These are phyloP conservation scores for Clanis bilineata DNA, from an alignment of 2,888 invertebrate genomes.

Conservation along the genomic window DNA sequence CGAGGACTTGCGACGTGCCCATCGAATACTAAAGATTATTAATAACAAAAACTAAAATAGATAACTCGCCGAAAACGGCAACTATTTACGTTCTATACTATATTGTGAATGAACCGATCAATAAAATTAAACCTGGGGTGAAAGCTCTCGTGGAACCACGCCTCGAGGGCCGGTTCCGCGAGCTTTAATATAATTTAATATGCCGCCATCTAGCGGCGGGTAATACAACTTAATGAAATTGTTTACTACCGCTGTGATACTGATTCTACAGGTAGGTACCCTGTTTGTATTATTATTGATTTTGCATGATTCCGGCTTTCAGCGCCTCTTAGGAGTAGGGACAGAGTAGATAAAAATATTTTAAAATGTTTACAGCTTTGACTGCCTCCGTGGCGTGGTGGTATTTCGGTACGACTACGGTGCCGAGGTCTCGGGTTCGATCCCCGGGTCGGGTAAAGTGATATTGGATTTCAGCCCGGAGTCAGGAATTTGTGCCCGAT, in stretches of 20 bases:
- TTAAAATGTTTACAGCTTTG: too few species aligned
- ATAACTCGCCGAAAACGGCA: conserved; percentile 48
- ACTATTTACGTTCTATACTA: conserved; percentile 50
- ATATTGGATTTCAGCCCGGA: too few species aligned
- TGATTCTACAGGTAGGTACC: neutral
- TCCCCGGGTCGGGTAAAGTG: too few species aligned
- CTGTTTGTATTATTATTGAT: neutral
- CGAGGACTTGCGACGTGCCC: conserved; percentile 36
- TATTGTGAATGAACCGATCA: conserved; percentile 57
- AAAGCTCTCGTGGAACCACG: conserved; percentile 66
- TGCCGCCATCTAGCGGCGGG: conserved; percentile 57
- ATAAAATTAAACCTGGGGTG: conserved; percentile 65
- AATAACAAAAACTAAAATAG: conserved; percentile 28
- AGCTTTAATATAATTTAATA: conserved; percentile 38
- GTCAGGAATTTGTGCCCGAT: too few species aligned
- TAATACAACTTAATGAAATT: conserved; percentile 25
- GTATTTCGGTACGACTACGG: too few species aligned
- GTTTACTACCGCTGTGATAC: neutral
- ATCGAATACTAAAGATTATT: conserved; percentile 37
- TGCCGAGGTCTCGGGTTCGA: too few species aligned
- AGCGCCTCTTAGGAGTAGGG: neutral
- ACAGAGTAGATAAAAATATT: too few species aligned
- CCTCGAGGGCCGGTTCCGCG: conserved; percentile 51
- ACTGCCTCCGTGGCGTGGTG: too few species aligned
- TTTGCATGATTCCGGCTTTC: neutral